Conservation (phyloP, 1,140 invertebrate genomes). For the Tyrophagus putrescentiae region DNA sequence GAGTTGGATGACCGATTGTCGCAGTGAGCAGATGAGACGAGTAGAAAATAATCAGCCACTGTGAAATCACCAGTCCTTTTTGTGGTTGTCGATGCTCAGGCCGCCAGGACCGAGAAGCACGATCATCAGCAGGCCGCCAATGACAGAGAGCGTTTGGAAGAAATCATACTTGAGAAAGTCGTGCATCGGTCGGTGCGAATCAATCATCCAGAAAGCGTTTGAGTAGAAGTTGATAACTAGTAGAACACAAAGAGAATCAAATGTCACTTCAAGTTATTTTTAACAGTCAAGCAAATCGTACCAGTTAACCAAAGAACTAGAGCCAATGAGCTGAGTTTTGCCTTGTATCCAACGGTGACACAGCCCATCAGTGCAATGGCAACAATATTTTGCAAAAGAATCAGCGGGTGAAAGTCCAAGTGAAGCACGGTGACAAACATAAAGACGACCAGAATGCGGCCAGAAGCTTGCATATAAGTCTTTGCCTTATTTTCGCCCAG, state of each 20-base stretch:
- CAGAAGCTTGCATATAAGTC: slow-evolving; percentile 87
- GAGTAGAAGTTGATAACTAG: slow-evolving; percentile 65
- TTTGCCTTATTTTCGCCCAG: slow-evolving; percentile 94
- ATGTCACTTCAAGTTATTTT: neutral
- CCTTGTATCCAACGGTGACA: slow-evolving; percentile 94
- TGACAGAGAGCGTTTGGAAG: slow-evolving; percentile 96
- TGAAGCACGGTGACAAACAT: slow-evolving; percentile 95
- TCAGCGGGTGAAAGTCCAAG: slow-evolving; percentile 73
- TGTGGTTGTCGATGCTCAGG: slow-evolving; percentile 98
- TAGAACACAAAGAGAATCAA: slow-evolving; percentile 8
- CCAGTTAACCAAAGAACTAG: slow-evolving; percentile 71
- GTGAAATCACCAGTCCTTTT: slow-evolving; percentile 93
- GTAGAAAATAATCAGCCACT: no score
- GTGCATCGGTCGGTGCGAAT: slow-evolving; percentile 78
- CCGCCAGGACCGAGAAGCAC: slow-evolving; percentile 94
- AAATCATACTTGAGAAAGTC: slow-evolving; percentile 99
- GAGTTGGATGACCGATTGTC: no score
- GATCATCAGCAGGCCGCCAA: slow-evolving; percentile 96
- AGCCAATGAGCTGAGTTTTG: slow-evolving; percentile 88
- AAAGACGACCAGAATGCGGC: slow-evolving; percentile 85
- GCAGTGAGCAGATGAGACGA: no score
- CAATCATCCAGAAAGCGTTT: slow-evolving; percentile 95
- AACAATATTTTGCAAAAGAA: slow-evolving; percentile 75
- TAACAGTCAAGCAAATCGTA: slow-evolving; percentile 18
- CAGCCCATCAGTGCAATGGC: slow-evolving; percentile 87